phyloP scores from a whole-genome alignment of 2,888 invertebrate genomes.

The Xanthorhoe spadicearia region DNA sequence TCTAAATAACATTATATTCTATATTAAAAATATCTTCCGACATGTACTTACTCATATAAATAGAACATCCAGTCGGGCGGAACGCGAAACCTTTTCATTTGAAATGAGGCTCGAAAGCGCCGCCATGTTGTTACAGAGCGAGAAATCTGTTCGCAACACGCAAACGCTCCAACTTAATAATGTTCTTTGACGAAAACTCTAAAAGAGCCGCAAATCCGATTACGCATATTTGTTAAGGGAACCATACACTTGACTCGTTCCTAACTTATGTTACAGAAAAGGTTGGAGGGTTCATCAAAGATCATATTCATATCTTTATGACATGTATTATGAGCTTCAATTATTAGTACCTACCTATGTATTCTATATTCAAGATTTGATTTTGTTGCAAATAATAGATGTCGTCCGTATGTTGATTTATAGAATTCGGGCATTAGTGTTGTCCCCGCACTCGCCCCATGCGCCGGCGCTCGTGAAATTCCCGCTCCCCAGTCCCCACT shows the following conservation, averaged over 20 bases:
- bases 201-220: slow-evolving; percentile 13
- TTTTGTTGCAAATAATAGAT: no score
- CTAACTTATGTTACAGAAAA: slow-evolving; percentile 1
- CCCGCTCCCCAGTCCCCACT: no score
- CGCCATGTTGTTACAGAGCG: background rate
- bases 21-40: background rate
- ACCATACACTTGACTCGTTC: slow-evolving; percentile 4
- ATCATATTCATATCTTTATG: no score
- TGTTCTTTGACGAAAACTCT: slow-evolving; percentile 11
- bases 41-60: background rate
- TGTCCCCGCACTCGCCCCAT: no score
- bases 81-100: slow-evolving; percentile 1
- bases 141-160: slow-evolving; percentile 4
- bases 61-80: slow-evolving; percentile 9
- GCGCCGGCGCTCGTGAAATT: no score
- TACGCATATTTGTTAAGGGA: slow-evolving; percentile 8
- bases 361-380: no score
- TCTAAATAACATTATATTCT: background rate
- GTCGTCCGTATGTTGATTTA: no score
- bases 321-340: no score
- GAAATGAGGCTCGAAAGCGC: background rate
- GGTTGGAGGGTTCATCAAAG: background rate
- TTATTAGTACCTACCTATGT: no score
- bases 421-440: no score
- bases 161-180: slow-evolving; percentile 1